Base-by-base conservation (phyloP, 2,888 invertebrate genomes). In the Agriotes lineatus region DNA sequence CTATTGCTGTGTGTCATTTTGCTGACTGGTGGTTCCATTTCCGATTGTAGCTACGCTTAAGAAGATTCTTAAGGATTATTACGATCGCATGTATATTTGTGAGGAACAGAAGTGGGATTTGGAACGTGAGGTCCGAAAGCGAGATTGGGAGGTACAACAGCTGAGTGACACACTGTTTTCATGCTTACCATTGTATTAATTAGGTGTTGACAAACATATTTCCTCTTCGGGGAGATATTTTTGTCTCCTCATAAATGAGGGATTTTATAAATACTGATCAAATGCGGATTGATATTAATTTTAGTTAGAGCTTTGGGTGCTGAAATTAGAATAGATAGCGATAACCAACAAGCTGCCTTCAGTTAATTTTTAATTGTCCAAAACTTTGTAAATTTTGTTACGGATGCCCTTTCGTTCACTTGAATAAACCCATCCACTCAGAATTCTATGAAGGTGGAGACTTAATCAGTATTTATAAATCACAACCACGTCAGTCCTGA, bases 51-150 rank as follows among this genome's bases (percentile, higher is more conserved):
- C 89, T 87, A 88, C 91, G 88, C 93, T 96, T 90, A 93, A 93
- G 91, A 91, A 91, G 90, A 93, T 96, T 90, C 91, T 94, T 90
- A 92, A 95, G 92, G 93, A 95, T 89, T 96, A 97, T 92, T 93
- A 94, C 93, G 93, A 95, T 88, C 96, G 96, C 90, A 93, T 97
- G 92, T 93, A 93, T 91, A 90, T 93, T 90, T 95, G 97, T 91
- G 98, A 98, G 92, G 94, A 96, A 90, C 96, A 96, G 90, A 98
- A 98, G 91, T 99, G 97, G 94, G 99, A 99, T 94, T 96, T 99
- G 95, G 99, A 99, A 93, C 94, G 95, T 90, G 96, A 97, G 92
- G 97, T 98, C 90, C 94, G 96, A 90, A 97, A 96, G 91, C 96
- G 96, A 92, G 98, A 98, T 90, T 97, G 94, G 90, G 98, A 98